These are phyloP conservation scores for Meloe dianella DNA, from an alignment of 2,888 invertebrate genomes.

Conservation along the genomic window DNA sequence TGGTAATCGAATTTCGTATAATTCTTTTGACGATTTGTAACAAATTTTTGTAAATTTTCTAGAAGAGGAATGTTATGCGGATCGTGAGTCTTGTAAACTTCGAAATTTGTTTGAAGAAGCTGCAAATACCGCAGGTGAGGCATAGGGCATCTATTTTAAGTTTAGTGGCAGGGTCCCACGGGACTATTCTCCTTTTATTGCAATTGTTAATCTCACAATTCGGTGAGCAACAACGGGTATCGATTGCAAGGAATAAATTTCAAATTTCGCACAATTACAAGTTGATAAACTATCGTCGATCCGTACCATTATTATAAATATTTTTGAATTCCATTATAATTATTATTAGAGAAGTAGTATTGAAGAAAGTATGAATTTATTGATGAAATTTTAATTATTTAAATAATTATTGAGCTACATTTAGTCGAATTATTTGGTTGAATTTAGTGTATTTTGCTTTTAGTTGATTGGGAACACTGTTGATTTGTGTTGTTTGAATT, in stretches of 20 bases:
- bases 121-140: not conserved
- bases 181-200: too few species aligned
- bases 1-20: not conserved
- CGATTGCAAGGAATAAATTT: too few species aligned
- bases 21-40: not conserved
- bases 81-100: not conserved
- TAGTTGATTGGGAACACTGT: conserved; percentile 19
- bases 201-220: too few species aligned
- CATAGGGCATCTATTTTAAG: not conserved
- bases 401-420: not conserved
- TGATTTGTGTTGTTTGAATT: not conserved
- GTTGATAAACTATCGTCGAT: too few species aligned
- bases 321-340: too few species aligned
- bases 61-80: not conserved
- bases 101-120: not conserved
- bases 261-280: not conserved
- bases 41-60: not conserved
- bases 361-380: too few species aligned
- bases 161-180: too few species aligned
- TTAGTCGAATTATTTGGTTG: not conserved
- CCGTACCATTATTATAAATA: too few species aligned
- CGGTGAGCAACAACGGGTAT: too few species aligned
- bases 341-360: too few species aligned
- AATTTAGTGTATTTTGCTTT: not conserved
- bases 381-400: too few species aligned